Base-by-base conservation (phyloP, 1,140 invertebrate species). In the Meloidogyne floridensis region DNA sequence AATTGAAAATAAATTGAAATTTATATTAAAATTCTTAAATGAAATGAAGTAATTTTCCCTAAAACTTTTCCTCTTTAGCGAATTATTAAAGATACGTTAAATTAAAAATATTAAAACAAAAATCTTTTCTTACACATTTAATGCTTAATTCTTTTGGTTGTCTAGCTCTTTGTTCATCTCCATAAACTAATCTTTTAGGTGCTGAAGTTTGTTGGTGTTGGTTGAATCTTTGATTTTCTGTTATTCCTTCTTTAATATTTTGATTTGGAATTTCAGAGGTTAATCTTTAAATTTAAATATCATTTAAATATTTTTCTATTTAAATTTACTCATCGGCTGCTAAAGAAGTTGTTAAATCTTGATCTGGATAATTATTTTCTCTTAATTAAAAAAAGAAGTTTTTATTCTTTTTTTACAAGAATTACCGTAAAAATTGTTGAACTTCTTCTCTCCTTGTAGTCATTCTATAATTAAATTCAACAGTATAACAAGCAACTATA, bases 391-490 rank as follows among this genome's bases (percentile, higher is more conserved):
- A 42, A 42, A 32, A 8, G 8, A 13, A 56, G 2, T n/a, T 43
- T 56, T 43, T 77, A 15, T 5, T 15, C 2, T 70, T 77, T 70
- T 20, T 8, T 56, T 15, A 59, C n/a, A 42, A 47, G 15, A 53
- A n/a, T 42, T 54, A 78, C 77, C n/a, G 20, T 20, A 79, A 18
- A n/a, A 79, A 79, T 72, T 71, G 15, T 32, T 79, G 20, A 18
- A 79, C 77, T 42, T 80, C 72, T 13, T 80, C 79, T 18, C 7
- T 43, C 42, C 75, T 84, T 11, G 86, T 88, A 10, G 89, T 89
- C 89, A 89, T 87, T 77, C 87, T 86, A 81, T 88, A 89, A 72
- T 89, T 89, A 80, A 89, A 89, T 73, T 89, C 87, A 15, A 89
- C 88, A 0, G 89, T 89, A 80, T 89, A 90, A 76, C 88, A 89